Evolutionary conservation across 2,888 invertebrate species (phyloP).

Genomic region (Pardosa pseudoannulata): DNA sequence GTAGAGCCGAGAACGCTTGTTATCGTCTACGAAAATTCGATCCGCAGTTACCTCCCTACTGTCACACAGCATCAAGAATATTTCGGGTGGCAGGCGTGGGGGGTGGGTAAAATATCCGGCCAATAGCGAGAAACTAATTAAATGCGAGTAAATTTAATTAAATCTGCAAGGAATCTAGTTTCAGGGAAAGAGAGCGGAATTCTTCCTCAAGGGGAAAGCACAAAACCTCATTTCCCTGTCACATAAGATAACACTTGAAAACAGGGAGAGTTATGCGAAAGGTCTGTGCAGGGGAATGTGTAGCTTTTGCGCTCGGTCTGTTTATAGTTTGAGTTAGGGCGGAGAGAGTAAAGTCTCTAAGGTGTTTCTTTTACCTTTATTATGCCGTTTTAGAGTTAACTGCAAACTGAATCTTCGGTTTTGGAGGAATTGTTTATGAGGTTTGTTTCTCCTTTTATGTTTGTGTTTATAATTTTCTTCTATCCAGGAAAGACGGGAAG

Average conservation of each 20-base stretch:
- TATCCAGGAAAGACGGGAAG: no score
- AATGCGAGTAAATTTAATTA: constrained; percentile 70
- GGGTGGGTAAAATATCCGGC: not conserved
- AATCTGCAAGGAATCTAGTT: constrained; percentile 57
- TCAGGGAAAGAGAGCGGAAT: not conserved
- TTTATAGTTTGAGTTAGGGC: no score
- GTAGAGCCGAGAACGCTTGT: no score
- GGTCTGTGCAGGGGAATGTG: constrained; percentile 13
- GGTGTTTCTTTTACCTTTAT: no score
- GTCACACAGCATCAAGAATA: not conserved
- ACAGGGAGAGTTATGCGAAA: constrained; percentile 20
- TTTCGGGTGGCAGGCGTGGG: not conserved
- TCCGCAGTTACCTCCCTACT: no score
- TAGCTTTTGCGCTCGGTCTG: not conserved
- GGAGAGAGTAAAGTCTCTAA: no score
- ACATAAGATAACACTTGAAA: constrained; percentile 60
- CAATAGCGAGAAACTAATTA: constrained; percentile 67
- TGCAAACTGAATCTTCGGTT: no score
- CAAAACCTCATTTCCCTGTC: constrained; percentile 52
- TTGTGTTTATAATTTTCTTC: no score
- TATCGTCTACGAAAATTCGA: no score
- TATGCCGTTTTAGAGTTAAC: no score
- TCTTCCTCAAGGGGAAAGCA: constrained; percentile 34
- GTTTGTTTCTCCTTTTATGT: no score
- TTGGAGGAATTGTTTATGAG: no score